Evolutionary conservation across 2,888 invertebrate genomes (phyloP).

Genomic region (Apodemia zela): DNA sequence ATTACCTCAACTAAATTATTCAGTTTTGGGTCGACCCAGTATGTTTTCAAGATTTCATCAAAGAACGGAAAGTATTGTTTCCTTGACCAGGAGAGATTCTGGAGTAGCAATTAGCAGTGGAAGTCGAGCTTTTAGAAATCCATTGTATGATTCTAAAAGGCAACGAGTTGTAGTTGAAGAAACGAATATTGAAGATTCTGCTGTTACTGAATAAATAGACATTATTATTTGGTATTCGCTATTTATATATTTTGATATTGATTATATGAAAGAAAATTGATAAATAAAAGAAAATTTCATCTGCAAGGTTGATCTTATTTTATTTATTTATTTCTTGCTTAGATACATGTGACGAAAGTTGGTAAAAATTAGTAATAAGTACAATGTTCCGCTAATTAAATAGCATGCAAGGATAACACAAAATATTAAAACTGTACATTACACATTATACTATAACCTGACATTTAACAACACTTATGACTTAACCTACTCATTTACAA

Average conservation of each 20-base stretch:
- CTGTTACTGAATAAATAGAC: neutral
- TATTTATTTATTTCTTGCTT: no score
- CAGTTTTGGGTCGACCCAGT: conserved; percentile 37
- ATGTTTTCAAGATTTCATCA: conserved; percentile 54
- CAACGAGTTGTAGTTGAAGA: conserved; percentile 54
- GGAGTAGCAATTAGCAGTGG: conserved; percentile 38
- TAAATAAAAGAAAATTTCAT: neutral
- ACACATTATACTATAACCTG: no score
- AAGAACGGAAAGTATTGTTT: conserved; percentile 65
- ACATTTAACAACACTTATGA: no score
- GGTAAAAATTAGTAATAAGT: no score
- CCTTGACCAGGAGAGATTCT: conserved; percentile 62
- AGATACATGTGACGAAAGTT: no score
- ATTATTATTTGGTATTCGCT: neutral
- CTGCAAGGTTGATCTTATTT: neutral
- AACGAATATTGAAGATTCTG: conserved; percentile 41
- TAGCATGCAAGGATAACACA: no score
- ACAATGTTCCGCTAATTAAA: no score
- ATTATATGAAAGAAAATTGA: neutral
- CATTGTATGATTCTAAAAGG: conserved; percentile 64
- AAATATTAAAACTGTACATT: no score
- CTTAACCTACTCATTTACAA: no score
- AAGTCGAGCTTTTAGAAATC: conserved; percentile 62
- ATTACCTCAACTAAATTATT: conserved; percentile 41
- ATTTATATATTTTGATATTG: neutral